These are phyloP conservation scores for Stenotaenia linearis DNA, from an alignment of 2,888 invertebrate species.

Conservation along the genomic window DNA sequence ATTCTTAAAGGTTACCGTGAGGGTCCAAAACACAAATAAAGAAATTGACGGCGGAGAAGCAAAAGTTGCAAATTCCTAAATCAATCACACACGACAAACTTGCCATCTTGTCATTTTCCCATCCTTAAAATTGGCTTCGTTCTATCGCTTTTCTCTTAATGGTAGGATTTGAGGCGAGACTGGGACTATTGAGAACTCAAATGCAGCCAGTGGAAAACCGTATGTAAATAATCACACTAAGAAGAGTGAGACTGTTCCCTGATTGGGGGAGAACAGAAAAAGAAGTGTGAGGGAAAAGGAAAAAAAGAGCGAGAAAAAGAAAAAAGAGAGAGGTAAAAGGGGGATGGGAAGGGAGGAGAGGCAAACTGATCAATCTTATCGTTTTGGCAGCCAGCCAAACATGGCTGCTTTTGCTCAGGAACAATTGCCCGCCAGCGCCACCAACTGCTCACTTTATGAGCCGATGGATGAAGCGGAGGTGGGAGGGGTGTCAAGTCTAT, in stretches of 20 bases:
- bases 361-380: constrained; percentile 29
- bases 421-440: constrained; percentile 24
- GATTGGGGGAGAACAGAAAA: neutral
- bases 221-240: constrained; percentile 24
- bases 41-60: neutral
- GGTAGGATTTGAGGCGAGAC: constrained; percentile 21
- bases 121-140: constrained; percentile 26
- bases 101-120: constrained; percentile 26
- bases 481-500: constrained; percentile 6
- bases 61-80: neutral
- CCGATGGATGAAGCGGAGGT: constrained; percentile 14
- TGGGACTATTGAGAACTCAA: constrained; percentile 14
- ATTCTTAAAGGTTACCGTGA: neutral
- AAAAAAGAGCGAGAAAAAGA: neutral
- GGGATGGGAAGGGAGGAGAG: neutral
- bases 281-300: neutral
- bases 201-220: constrained; percentile 24
- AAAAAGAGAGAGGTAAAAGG: neutral
- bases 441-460: constrained; percentile 26
- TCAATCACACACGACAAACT: constrained; percentile 2
- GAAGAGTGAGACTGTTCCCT: constrained; percentile 6
- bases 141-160: constrained; percentile 12
- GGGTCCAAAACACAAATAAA: neutral
- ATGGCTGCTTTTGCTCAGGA: constrained; percentile 19
- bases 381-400: constrained; percentile 26